Evolutionary conservation across 2,888 invertebrate genomes (phyloP).

Genomic region (Nesidiocoris tenuis): DNA sequence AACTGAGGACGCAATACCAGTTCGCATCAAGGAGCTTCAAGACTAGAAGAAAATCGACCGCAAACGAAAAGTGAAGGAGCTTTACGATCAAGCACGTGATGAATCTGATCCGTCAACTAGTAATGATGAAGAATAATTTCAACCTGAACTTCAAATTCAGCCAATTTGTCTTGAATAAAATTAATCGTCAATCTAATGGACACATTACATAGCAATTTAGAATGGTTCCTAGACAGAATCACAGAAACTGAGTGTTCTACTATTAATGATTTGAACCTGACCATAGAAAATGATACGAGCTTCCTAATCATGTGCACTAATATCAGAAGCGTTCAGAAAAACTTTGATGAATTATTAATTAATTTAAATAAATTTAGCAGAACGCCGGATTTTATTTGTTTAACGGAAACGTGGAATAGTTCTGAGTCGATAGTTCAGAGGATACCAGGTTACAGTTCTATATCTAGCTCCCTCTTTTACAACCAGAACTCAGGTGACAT

Average conservation of each 20-base stretch:
- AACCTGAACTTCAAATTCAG: too few species aligned
- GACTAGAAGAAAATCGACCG: neutral
- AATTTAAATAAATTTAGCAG: neutral
- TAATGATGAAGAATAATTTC: too few species aligned
- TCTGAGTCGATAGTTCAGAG: neutral
- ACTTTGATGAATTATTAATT: conserved; percentile 6
- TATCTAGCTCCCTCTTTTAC: neutral
- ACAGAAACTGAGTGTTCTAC: too few species aligned
- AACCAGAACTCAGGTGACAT: neutral
- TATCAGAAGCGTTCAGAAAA: conserved; percentile 10
- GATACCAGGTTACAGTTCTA: neutral
- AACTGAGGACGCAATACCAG: neutral
- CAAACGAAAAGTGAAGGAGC: too few species aligned
- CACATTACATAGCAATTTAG: too few species aligned
- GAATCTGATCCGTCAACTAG: too few species aligned
- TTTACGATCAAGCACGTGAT: too few species aligned
- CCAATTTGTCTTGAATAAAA: too few species aligned
- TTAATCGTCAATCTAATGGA: neutral
- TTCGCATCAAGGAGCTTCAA: neutral
- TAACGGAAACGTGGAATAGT: neutral
- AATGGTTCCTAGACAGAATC: too few species aligned
- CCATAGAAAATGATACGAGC: too few species aligned
- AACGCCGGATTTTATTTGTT: neutral
- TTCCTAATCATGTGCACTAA: too few species aligned
- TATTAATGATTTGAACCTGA: too few species aligned